These are phyloP conservation scores for Mythimna albipuncta DNA, from an alignment of 2,888 invertebrate genomes.

Conservation along the genomic window DNA sequence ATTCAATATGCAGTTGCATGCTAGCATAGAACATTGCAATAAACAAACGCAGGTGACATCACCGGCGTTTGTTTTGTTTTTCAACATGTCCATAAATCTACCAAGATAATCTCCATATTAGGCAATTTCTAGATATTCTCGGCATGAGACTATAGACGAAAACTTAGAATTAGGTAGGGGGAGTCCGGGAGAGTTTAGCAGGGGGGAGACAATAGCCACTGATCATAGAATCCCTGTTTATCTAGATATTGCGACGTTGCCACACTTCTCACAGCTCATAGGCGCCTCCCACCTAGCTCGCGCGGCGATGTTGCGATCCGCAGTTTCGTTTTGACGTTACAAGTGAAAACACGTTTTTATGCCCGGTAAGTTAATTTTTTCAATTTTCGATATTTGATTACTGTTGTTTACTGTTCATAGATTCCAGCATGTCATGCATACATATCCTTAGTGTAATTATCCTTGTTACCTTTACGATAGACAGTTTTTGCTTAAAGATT, in stretches of 20 bases:
- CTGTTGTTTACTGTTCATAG: too few species aligned
- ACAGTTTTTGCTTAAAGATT: too few species aligned
- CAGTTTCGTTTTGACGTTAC: not conserved
- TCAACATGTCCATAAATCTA: not conserved
- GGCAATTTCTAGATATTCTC: not conserved
- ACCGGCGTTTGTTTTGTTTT: not conserved
- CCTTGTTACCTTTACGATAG: too few species aligned
- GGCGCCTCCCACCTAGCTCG: not conserved
- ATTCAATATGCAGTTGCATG: not conserved
- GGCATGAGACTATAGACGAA: not conserved
- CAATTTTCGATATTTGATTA: too few species aligned
- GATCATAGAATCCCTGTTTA: not conserved
- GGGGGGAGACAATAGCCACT: too few species aligned
- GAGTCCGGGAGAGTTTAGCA: too few species aligned
- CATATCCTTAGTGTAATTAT: not conserved
- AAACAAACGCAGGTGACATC: constrained; percentile 3
- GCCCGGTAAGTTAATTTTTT: not conserved
- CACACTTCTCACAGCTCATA: not conserved
- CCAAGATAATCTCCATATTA: not conserved
- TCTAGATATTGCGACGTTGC: not conserved
- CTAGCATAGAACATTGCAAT: constrained; percentile 3
- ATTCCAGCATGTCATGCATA: too few species aligned
- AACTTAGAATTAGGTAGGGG: constrained; percentile 30
- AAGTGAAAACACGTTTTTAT: not conserved
- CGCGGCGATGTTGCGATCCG: not conserved